A percentile compares a stretch with the other conserved stretches of the same genome.
phyloP scores from a whole-genome alignment of 2,888 invertebrate species.

The Tetheella fluctuosa region DNA sequence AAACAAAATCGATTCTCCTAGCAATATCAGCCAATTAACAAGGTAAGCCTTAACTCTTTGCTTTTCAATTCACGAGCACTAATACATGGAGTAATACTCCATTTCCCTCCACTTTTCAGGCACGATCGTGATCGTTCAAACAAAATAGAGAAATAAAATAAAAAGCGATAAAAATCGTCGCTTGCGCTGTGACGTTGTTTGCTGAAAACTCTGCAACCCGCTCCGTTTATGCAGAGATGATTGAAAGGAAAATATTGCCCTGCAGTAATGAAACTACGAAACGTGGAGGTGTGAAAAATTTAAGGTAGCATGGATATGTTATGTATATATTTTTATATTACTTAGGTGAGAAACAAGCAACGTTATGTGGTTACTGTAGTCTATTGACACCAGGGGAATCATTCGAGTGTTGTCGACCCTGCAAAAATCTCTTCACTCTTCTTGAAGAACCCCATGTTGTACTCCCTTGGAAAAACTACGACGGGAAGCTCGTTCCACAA shows the following conservation, averaged over 20 bases:
- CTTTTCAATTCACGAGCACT: slow-evolving; percentile 17
- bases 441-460: too few species aligned
- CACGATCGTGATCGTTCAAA: slow-evolving; percentile 31
- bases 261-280: slow-evolving; percentile 21
- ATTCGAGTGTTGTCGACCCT: too few species aligned
- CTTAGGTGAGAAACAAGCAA: too few species aligned
- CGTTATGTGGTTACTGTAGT: too few species aligned
- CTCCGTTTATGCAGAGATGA: slow-evolving; percentile 19
- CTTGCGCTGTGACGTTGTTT: slow-evolving; percentile 27
- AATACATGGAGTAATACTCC: too few species aligned
- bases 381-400: too few species aligned
- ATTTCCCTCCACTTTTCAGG: slow-evolving; percentile 8
- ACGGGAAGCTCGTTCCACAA: too few species aligned
- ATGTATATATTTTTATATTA: too few species aligned
- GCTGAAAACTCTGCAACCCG: slow-evolving; percentile 20
- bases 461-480: too few species aligned
- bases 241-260: slow-evolving; percentile 34
- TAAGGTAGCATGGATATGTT: background rate
- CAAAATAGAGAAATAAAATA: slow-evolving; percentile 21
- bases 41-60: slow-evolving; percentile 21
- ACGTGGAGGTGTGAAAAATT: background rate
- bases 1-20: background rate
- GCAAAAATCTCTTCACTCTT: too few species aligned
- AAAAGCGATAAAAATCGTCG: slow-evolving; percentile 21
- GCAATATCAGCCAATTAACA: background rate